Evolutionary conservation across 2,888 invertebrate species (phyloP), one percentile per base, ranked within the genome.

Genomic region (Deroplatys truncata): DNA sequence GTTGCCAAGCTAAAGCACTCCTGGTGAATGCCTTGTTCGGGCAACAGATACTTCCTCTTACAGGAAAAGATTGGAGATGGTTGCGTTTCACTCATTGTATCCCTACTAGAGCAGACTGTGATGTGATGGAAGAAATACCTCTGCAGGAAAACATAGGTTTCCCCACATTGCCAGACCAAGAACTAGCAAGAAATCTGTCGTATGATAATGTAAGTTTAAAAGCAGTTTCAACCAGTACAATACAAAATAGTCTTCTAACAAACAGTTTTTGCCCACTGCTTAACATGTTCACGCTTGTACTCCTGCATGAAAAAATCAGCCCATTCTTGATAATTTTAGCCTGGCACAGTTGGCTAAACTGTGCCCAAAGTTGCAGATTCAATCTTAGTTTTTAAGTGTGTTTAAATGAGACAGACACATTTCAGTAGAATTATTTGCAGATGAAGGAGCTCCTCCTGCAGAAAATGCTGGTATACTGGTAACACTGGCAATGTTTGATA

Each of bases 1-100:
- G 95, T 89, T 95, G 95, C n/a, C 94, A 95, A 90, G 96, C 96
- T 0, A 96, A 96, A 92, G 96, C 96, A 0, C 93, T 96, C 15
- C 94, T 98, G 89, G 95, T 97, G 28, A 98, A 98, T 93, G 95
- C 95, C 90, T 93, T 98, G 86, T 94, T 98, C 88, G 96, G 96
- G 0, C 94, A 95, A 90, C 93, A 94, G 35, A 93, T 97, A 90
- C 93, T 98, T 90, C 97, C 97, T 84, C 91, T 94, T 0, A 93
- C 94, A 90, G 94, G 95, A 16, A 94, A 83, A 25, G 82, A 35
- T 88, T 88, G 85, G 90, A 91, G 92, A 20, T 92, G 95, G 96
- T 92, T 96, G 16, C 94, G 95, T 90, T 94, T 96, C 90, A 94
- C 95, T 90, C 95, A 95, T 92, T 96, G 96, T 35, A 93, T 93